Evolutionary conservation across 2,797 vertebrate genomes (phyloP), one percentile per base, ranked within the genome.

Genomic region (Tiaroga cobitis): DNA sequence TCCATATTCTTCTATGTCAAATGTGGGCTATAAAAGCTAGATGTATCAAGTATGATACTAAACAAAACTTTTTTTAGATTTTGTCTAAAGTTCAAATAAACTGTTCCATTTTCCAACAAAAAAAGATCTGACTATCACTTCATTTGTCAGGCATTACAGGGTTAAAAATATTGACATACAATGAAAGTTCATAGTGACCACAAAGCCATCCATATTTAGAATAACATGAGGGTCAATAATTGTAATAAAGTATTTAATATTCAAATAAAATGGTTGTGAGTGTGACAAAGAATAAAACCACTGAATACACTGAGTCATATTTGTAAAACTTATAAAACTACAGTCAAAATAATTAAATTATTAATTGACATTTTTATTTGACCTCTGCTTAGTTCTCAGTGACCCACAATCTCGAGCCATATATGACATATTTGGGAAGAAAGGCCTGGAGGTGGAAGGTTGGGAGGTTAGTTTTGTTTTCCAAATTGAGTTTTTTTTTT

Each of bases 381-480:
- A 32, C 90, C 87, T 80, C 82, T 91, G 90, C 90, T 78, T 94
- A 99, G 98, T 99, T 87, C 96, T 99, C 83, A 98, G 96, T 77
- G 98, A 99, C 80, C 95, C 97, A 76, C 98, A 99, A 91, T 96
- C 97, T 85, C 96, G 98, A 92, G 97, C 98, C 90, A 99, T 99
- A 93, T 99, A 99, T 94, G 98, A 99, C 91, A 96, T 99, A 73
- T 99, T 99, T 93, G 98, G 98, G 83, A 98, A 96, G 94, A 97
- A 96, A 95, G 98, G 98, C 29, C 95, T 99, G 94, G 98, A 99
- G 68, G 98, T 99, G 95, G 98, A 99, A 94, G 98, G 98, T 92
- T 99, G 98, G 98, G 98, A 99, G 97, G 98, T 99, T 93, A 94
- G 95, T 90, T 54, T 84, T 9, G 11, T 24, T 43, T 15, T 68